Percentiles rank a stretch among this genome's conserved stretches.
Conservation (phyloP, 2,113 vertebrate species). For the Ophthalmolycus amberensis region DNA sequence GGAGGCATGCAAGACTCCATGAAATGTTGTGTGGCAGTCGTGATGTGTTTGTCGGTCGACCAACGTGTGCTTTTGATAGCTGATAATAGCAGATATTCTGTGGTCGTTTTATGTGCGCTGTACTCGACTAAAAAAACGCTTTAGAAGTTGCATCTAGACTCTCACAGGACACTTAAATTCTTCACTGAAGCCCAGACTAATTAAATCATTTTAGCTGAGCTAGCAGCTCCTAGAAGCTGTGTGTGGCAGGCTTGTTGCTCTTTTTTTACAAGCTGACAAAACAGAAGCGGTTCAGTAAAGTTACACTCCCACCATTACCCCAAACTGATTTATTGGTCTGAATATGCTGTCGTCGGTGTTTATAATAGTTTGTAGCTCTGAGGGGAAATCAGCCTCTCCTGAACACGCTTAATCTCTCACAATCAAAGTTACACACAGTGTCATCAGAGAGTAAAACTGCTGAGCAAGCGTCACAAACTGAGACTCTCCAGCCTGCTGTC, state of each 20-base stretch:
- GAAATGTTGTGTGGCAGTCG: background rate
- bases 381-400: background rate
- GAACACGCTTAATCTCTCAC: background rate
- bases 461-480: background rate
- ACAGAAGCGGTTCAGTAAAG: constrained; percentile 9
- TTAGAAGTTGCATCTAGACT: constrained; percentile 6
- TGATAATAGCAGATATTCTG: background rate
- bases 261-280: constrained; percentile 48
- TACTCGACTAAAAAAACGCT: background rate
- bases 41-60: background rate
- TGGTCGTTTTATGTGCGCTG: background rate
- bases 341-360: background rate
- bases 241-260: background rate
- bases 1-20: background rate
- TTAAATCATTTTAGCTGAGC: constrained; percentile 31
- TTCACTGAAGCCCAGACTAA: constrained; percentile 11
- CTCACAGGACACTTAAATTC: constrained; percentile 12
- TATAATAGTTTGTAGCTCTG: background rate
- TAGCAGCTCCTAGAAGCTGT: constrained; percentile 22
- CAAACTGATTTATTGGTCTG: background rate
- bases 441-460: constrained; percentile 15
- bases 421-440: background rate
- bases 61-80: background rate
- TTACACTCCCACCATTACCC: background rate
- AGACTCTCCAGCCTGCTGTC: background rate